Evolutionary conservation across 30 jellyfish, hydroid and myxozoan genomes (phyloP), one percentile per base, ranked within the genome.

Genomic region (Clytia hemisphaerica): DNA sequence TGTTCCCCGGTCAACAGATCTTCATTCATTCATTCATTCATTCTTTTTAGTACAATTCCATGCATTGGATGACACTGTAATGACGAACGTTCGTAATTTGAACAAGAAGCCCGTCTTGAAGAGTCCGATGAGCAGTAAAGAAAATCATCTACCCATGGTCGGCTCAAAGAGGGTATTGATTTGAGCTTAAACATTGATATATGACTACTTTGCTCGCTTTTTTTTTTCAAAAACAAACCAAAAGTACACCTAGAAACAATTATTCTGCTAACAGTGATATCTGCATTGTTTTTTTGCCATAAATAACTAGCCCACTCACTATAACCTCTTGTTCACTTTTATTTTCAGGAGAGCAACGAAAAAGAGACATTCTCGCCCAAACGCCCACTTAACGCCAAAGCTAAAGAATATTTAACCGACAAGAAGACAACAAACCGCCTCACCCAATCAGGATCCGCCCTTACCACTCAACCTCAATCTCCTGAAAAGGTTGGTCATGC

Each of bases 401-500:
- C 81, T 19, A 69, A 69, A 45, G 81, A 69, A 46, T 69, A 44
- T 45, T 30, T 69, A 32, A 44, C 16, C 27, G 81, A 69, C 21
- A 45, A 45, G 19, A 69, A 48, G 22, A 69, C 30, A 3, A 70
- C 76, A 16, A 22, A 38, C 4, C 2, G 19, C 26, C 25, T 4
- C 4, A 38, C 71, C 4, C 18, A 26, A 58, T 22, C 46, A 6
- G 46, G 46, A 4, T 18, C 21, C 61, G n/a, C n/a, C n/a, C 21
- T 48, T 48, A n/a, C n/a, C 42, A 26, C 36, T 12, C 3, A 45
- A 21, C 26, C 6, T 9, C 70, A 38, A 22, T 57, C 70, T 16
- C 81, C 59, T 16, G 81, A 69, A 25, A 69, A 69, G 54, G 81
- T 69, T 57, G 37, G 70, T 57, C n/a, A n/a, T n/a, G n/a, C n/a